Base-by-base conservation (phyloP, 2,797 vertebrate genomes). In the Lagodon rhomboides region DNA sequence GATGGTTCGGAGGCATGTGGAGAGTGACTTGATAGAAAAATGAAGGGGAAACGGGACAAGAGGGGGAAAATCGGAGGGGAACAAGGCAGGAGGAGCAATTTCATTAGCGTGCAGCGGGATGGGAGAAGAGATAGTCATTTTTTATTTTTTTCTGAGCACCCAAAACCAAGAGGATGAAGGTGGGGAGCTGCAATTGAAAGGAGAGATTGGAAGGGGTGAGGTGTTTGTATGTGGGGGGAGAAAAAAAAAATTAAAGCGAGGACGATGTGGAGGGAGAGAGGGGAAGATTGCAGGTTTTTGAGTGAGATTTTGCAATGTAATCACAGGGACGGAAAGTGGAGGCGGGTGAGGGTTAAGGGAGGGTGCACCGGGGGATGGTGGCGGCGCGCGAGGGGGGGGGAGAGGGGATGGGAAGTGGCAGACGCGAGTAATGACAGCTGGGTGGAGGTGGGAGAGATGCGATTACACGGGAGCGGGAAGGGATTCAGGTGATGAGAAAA, bases 301-400 rank as follows among this genome's bases (percentile, higher is more conserved):
- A 80, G 71, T 38, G 41, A 71, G 68, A 82, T 80, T 86, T 89
- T 87, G 75, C 54, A 80, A 80, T 83, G 85, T 80, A 87, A 85
- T 90, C 85, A 87, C 79, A 71, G 16, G 65, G 50, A 58, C 61
- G 68, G 22, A 22, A 61, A 16, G 82, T 18, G 47, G 62, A 60
- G 55, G 54, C 1, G 27, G 67, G 22, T 58, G 80, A 54, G 20
- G 55, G 51, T 4, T 47, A 49, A 8, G 12, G 25, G 20, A n/a
- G 5, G 27, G 30, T 13, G 43, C 22, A 22, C 10, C 30, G 16
- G 23, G 63, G 34, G 51, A 44, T 44, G 69, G 49, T 41, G 51
- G 41, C 13, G 17, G 38, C 13, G 15, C 5, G 18, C 23, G 27
- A 44, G 27, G 10, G 68, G 46, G 55, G 9, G 12, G n/a, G 11